phyloP scores from a whole-genome alignment of 2,888 invertebrate species.

The Volucella zonaria region DNA sequence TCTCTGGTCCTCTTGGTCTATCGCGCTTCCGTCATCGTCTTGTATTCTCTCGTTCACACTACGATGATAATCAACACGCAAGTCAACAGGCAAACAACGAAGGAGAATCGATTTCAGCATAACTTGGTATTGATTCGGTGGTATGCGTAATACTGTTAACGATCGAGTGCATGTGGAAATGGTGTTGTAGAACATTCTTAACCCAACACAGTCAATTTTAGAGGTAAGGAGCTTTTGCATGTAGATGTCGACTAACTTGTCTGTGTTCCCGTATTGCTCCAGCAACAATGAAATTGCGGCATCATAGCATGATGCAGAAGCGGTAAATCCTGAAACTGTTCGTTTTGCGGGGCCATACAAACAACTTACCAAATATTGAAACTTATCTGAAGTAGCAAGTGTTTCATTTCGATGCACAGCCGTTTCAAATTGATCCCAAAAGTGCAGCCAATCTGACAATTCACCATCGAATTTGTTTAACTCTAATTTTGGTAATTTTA shows the following conservation, averaged over 20 bases:
- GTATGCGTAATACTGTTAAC: conserved; percentile 11
- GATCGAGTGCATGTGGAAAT: conserved; percentile 13
- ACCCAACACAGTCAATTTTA: conserved; percentile 2
- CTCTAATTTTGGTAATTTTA: too few species aligned
- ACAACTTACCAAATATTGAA: too few species aligned
- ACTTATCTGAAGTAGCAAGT: too few species aligned
- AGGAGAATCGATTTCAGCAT: conserved; percentile 28
- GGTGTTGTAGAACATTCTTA: conserved; percentile 29
- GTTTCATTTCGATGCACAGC: too few species aligned
- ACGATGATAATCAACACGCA: conserved; percentile 22
- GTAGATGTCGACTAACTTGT: conserved; percentile 28
- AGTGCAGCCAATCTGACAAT: too few species aligned
- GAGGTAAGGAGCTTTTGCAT: conserved; percentile 24
- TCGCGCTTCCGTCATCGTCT: too few species aligned
- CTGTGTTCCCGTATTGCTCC: conserved; percentile 38
- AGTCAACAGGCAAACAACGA: conserved; percentile 11
- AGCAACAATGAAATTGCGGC: conserved; percentile 4
- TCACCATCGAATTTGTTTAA: too few species aligned
- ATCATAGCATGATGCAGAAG: conserved; percentile 8
- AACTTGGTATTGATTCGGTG: too few species aligned
- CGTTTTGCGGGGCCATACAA: not conserved
- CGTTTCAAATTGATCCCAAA: too few species aligned
- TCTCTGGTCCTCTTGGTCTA: too few species aligned
- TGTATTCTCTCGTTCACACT: not conserved
- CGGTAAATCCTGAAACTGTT: not conserved